A percentile compares a stretch with the other conserved stretches of the same genome.
These are phyloP conservation scores for Drosophila glabriapex DNA, from an alignment of 2,888 invertebrate genomes.

Conservation along the genomic window DNA sequence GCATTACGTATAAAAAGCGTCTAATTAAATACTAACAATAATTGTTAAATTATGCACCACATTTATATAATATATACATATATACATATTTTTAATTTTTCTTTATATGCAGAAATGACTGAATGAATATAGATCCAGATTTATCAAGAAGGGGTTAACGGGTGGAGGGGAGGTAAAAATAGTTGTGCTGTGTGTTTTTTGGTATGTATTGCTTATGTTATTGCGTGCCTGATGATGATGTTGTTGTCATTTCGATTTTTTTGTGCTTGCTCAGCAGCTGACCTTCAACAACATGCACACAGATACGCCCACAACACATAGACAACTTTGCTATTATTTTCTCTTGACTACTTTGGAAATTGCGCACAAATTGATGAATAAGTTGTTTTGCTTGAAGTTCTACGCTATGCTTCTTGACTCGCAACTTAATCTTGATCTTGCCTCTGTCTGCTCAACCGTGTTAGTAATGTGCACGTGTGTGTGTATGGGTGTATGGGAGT, in stretches of 20 bases:
- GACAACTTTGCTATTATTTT: conserved; percentile 53
- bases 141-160: background rate
- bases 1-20: too few relatives aligned
- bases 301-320: conserved; percentile 25
- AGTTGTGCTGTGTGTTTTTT: conserved; percentile 21
- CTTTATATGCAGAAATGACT: too few relatives aligned
- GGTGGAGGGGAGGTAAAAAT: background rate
- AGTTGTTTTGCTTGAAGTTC: conserved; percentile 57
- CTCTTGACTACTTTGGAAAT: conserved; percentile 61
- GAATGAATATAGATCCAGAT: background rate
- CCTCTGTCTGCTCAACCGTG: conserved; percentile 49
- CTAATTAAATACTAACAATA: too few relatives aligned
- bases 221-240: conserved; percentile 32
- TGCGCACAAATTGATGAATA: conserved; percentile 72
- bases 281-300: conserved; percentile 48
- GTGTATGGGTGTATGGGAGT: conserved; percentile 11
- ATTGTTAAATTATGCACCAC: too few relatives aligned
- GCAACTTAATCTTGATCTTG: conserved; percentile 64
- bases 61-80: too few relatives aligned
- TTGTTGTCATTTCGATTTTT: conserved; percentile 31
- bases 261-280: conserved; percentile 61
- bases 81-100: too few relatives aligned
- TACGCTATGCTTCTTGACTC: conserved; percentile 54
- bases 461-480: conserved; percentile 1
- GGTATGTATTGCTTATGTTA: conserved; percentile 41